phyloP scores from a whole-genome alignment of 2,797 vertebrate species.

The Hippocampus kuda region DNA sequence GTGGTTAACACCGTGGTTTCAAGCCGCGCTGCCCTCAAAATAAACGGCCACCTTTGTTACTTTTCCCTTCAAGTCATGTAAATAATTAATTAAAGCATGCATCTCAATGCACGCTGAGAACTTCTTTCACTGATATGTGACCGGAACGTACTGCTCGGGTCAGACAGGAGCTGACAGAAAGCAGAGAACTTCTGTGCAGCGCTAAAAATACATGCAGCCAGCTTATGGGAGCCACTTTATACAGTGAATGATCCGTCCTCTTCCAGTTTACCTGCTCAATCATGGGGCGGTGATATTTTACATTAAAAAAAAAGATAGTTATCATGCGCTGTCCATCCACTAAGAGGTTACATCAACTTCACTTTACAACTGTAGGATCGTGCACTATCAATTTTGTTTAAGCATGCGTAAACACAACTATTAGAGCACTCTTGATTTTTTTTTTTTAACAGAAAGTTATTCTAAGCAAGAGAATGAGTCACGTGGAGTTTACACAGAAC shows the following conservation, averaged over 20 bases:
- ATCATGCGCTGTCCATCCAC: background rate
- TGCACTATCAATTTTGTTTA: background rate
- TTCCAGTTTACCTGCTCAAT: background rate
- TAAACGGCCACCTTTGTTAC: background rate
- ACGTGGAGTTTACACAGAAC: constrained; percentile 10
- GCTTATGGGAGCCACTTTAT: constrained; percentile 7
- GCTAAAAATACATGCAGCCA: constrained; percentile 43
- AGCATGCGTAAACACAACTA: background rate
- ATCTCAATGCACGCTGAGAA: background rate
- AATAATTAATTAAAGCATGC: background rate
- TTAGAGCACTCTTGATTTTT: background rate
- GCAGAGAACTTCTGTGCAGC: constrained; percentile 33
- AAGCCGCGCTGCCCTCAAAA: background rate
- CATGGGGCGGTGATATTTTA: background rate
- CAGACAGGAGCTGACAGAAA: constrained; percentile 44
- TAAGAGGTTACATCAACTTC: background rate
- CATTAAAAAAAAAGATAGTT: background rate
- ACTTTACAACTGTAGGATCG: background rate
- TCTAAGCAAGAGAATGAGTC: constrained; percentile 5
- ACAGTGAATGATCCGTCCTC: background rate
- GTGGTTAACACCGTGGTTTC: background rate
- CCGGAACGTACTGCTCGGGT: constrained; percentile 24
- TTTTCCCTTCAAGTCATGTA: background rate
- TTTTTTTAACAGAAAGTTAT: background rate
- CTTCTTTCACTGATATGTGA: constrained; percentile 17